These are phyloP conservation scores for Eucriotettix oculatus DNA, from an alignment of 2,888 invertebrate species.

Conservation along the genomic window DNA sequence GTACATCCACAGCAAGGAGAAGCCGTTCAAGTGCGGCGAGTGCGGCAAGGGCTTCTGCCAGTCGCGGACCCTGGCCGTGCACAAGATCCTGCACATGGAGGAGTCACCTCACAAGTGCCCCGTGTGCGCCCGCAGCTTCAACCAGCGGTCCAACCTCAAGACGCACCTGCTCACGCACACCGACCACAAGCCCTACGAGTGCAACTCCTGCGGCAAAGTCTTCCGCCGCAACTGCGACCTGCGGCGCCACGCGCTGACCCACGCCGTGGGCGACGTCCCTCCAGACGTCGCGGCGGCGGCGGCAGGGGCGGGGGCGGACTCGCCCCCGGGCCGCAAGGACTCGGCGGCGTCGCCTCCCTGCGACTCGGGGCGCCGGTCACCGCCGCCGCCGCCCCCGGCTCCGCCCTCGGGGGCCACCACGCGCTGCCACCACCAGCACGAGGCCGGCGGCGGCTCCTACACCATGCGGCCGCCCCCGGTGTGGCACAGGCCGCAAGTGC, in stretches of 20 bases:
- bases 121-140: conserved; percentile 74
- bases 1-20: conserved; percentile 94
- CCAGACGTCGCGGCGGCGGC: conserved; percentile 41
- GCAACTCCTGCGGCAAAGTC: conserved; percentile 74
- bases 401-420: conserved; percentile 23
- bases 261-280: conserved; percentile 75
- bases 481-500: conserved; percentile 38
- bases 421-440: conserved; percentile 15
- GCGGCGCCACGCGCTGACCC: conserved; percentile 74
- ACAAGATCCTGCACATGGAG: conserved; percentile 85
- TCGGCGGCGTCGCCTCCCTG: conserved; percentile 11
- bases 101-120: conserved; percentile 86
- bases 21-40: conserved; percentile 90
- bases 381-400: conserved; percentile 45
- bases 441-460: conserved; percentile 29
- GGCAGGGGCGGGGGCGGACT: conserved; percentile 8
- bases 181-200: conserved; percentile 82
- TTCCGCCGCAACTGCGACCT: conserved; percentile 84
- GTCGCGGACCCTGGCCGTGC: conserved; percentile 83
- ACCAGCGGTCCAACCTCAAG: conserved; percentile 77
- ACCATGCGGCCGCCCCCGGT: conserved; percentile 31
- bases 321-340: conserved; percentile 5
- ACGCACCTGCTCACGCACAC: conserved; percentile 80
- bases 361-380: conserved; percentile 27
- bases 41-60: conserved; percentile 98